phyloP scores from a whole-genome alignment of 2,797 vertebrate species.

The Buphagus erythrorhynchus region DNA sequence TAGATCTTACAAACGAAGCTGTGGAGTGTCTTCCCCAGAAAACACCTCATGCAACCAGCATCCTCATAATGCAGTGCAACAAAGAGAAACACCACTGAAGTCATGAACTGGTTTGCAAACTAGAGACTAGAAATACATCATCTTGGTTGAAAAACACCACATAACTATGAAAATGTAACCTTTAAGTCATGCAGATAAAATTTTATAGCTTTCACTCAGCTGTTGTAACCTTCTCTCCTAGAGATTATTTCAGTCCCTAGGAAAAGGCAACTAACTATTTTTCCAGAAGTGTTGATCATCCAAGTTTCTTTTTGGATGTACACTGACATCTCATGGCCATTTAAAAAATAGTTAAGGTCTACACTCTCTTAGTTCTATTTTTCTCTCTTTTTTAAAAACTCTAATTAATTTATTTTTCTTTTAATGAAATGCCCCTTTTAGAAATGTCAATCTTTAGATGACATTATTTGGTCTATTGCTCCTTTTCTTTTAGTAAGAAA shows the following conservation, averaged over 20 bases:
- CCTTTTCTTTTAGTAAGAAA: neutral
- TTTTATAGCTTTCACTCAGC: neutral
- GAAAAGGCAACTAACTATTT: neutral
- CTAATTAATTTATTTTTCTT: neutral
- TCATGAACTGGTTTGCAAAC: neutral
- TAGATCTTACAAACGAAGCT: neutral
- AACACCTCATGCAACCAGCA: neutral
- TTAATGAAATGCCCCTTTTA: neutral
- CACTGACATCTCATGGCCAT: conserved; percentile 50
- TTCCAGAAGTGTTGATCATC: neutral
- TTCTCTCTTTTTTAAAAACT: neutral
- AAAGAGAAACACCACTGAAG: neutral
- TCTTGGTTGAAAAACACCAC: neutral
- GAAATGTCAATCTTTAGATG: neutral
- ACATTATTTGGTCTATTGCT: neutral
- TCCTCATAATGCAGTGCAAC: neutral
- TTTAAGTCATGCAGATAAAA: neutral
- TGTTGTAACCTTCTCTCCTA: neutral
- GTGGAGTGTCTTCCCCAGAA: neutral
- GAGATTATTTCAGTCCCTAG: neutral
- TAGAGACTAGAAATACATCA: neutral
- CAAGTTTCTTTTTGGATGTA: neutral
- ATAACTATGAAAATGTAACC: neutral
- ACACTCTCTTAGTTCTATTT: neutral
- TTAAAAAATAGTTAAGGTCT: neutral